Percentiles rank a stretch among this genome's conserved stretches.
Evolutionary conservation across 2,888 invertebrate species (phyloP).

Genomic region (Brachyptera risi): DNA sequence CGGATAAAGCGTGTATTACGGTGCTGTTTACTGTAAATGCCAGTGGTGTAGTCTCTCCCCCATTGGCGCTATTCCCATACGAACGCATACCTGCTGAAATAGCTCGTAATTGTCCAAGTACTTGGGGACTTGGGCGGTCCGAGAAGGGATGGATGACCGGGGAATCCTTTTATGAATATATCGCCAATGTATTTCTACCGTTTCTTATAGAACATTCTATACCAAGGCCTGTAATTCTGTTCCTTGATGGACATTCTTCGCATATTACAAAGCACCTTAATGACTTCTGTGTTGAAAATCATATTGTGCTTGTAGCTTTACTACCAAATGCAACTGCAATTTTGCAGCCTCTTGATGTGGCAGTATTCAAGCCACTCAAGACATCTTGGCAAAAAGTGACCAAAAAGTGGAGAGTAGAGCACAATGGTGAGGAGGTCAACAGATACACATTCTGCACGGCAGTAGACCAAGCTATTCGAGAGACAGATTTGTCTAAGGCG

Average conservation of each 20-base stretch:
- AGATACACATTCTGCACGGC: slow-evolving; percentile 32
- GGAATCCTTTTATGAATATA: slow-evolving; percentile 37
- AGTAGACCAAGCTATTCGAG: not conserved
- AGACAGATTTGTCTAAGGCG: slow-evolving; percentile 20
- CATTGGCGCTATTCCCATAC: slow-evolving; percentile 35
- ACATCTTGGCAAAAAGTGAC: slow-evolving; percentile 32
- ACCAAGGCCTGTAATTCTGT: slow-evolving; percentile 36
- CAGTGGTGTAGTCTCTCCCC: slow-evolving; percentile 34
- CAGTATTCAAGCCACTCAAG: slow-evolving; percentile 35
- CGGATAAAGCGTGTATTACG: slow-evolving; percentile 35
- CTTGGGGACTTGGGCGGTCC: slow-evolving; percentile 37
- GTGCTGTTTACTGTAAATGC: slow-evolving; percentile 35
- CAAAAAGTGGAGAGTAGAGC: slow-evolving; percentile 26
- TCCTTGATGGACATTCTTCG: slow-evolving; percentile 37
- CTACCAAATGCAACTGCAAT: slow-evolving; percentile 36
- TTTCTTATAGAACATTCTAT: slow-evolving; percentile 33
- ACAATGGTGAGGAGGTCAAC: slow-evolving; percentile 31
- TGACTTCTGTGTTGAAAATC: slow-evolving; percentile 35
- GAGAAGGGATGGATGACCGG: slow-evolving; percentile 37
- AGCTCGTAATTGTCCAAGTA: slow-evolving; percentile 31
- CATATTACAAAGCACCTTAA: slow-evolving; percentile 35
- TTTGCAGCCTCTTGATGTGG: slow-evolving; percentile 35
- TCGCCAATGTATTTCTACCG: slow-evolving; percentile 36
- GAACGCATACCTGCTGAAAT: slow-evolving; percentile 30
- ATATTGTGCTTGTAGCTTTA: slow-evolving; percentile 35